A percentile compares a stretch with the other conserved stretches of the same genome.
Evolutionary conservation across 2,113 vertebrate species (phyloP).

Genomic region (Phylloscopus whistleri): DNA sequence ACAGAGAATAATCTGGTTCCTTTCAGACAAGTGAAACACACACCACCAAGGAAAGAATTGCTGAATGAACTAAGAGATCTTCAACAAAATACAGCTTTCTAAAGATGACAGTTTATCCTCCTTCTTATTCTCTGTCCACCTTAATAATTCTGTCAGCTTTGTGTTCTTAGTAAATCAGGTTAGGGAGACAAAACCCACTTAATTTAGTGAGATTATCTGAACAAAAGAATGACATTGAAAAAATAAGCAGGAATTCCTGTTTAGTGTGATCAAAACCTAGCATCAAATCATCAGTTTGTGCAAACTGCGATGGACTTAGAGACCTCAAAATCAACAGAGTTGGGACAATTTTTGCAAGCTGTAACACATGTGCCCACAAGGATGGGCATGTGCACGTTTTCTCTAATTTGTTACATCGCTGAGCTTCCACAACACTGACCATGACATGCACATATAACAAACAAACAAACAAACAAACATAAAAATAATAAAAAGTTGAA

Average conservation of each 20-base stretch:
- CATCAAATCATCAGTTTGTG: background rate
- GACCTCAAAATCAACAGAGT: background rate
- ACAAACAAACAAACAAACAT: background rate
- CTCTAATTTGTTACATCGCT: background rate
- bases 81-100: background rate
- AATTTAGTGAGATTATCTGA: background rate
- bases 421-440: background rate
- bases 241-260: background rate
- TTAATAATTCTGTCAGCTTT: background rate
- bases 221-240: background rate
- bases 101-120: background rate
- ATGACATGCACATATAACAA: background rate
- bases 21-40: background rate
- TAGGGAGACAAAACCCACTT: background rate
- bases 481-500: background rate
- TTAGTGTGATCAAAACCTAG: background rate
- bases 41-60: background rate
- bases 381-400: accelerated
- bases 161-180: background rate
- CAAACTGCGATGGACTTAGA: background rate
- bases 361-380: background rate
- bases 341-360: background rate
- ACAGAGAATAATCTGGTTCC: background rate
- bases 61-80: background rate
- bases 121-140: background rate